Conservation (phyloP, 2,113 vertebrate species). For the Mormoops blainvillei region DNA sequence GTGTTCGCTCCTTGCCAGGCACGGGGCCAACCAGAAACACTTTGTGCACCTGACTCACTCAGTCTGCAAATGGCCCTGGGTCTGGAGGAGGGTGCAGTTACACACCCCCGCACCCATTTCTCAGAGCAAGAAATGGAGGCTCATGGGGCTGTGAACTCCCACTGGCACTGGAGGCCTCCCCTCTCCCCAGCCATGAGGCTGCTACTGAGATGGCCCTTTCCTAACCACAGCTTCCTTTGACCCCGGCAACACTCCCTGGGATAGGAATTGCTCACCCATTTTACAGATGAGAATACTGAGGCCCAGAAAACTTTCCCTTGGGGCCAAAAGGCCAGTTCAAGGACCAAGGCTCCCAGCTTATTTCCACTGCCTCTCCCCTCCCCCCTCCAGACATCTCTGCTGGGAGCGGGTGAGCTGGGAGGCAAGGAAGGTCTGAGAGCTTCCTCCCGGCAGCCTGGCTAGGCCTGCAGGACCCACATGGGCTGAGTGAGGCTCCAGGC, state of each 20-base stretch:
- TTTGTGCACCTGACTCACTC: neutral
- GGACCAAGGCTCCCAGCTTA: neutral
- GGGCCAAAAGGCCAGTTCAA: neutral
- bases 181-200: neutral
- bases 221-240: neutral
- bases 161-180: neutral
- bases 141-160: accelerated
- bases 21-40: neutral
- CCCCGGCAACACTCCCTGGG: neutral
- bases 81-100: neutral
- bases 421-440: too few species aligned
- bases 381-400: neutral
- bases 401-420: neutral
- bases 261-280: neutral
- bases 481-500: neutral
- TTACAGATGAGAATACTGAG: neutral
- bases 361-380: neutral
- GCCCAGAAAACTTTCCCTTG: neutral
- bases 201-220: neutral
- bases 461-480: neutral
- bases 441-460: neutral
- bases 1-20: neutral
- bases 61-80: neutral
- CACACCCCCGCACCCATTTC: neutral
- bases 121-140: neutral